Conservation (phyloP, 2,888 invertebrate species). For the Cephus sareptanus region DNA sequence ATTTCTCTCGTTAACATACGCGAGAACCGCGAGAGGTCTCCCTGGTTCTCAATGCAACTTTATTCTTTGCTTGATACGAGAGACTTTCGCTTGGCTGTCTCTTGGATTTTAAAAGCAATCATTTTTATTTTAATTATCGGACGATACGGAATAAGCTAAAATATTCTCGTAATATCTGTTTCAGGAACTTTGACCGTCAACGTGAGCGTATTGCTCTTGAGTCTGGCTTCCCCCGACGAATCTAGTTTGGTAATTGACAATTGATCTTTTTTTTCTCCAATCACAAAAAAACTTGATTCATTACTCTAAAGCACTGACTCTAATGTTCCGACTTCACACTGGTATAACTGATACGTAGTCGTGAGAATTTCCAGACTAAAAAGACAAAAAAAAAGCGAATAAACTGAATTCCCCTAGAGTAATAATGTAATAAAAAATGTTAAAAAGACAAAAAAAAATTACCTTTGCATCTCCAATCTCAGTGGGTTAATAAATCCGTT, state of each 20-base stretch:
- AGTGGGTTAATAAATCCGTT: neutral
- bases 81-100: neutral
- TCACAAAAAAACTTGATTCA: slow-evolving; percentile 4
- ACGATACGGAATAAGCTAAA: neutral
- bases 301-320: slow-evolving; percentile 13
- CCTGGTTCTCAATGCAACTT: neutral
- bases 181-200: slow-evolving; percentile 92
- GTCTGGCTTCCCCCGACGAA: slow-evolving; percentile 95
- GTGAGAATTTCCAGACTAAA: neutral
- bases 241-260: slow-evolving; percentile 88
- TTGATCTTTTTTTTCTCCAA: neutral
- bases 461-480: neutral
- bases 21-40: neutral
- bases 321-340: neutral
- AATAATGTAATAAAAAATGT: too few relatives aligned
- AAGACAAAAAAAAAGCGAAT: too few relatives aligned
- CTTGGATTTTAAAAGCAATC: neutral
- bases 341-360: neutral
- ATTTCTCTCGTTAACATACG: neutral
- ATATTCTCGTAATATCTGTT: slow-evolving; percentile 62
- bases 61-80: neutral
- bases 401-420: neutral
- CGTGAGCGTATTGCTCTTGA: slow-evolving; percentile 92
- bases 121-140: neutral
- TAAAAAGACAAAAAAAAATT: neutral